phyloP scores from a whole-genome alignment of 2,797 vertebrate species.

The Squalus acanthias region DNA sequence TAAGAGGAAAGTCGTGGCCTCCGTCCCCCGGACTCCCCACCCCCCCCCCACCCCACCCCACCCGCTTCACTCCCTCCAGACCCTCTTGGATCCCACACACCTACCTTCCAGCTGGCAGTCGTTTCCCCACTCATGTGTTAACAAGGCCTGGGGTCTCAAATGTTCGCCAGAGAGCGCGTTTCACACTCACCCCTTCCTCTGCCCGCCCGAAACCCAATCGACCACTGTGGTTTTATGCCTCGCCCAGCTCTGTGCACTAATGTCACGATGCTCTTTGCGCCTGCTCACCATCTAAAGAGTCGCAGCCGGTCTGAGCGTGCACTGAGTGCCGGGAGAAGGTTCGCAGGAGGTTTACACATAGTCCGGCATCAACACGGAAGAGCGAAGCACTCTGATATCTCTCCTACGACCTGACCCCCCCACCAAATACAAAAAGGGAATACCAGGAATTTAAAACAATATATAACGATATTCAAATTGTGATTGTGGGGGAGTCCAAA shows the following conservation, averaged over 20 bases:
- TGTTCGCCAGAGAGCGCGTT: neutral
- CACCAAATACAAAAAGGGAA: neutral
- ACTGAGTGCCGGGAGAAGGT: neutral
- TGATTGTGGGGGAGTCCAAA: neutral
- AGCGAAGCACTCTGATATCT: neutral
- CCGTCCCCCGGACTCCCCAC: neutral
- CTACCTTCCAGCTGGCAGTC: neutral
- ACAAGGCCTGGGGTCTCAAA: neutral
- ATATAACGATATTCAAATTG: neutral
- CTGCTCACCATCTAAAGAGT: neutral
- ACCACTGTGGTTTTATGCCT: neutral
- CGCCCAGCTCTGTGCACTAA: neutral
- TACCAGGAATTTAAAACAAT: neutral
- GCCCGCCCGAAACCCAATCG: neutral
- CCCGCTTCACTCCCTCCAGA: neutral
- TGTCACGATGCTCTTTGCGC: neutral
- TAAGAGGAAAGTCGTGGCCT: neutral
- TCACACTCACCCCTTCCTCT: neutral
- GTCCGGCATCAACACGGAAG: neutral
- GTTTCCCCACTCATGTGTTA: neutral
- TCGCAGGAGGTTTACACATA: neutral
- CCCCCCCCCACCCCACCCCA: neutral
- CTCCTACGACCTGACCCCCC: neutral
- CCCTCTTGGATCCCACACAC: neutral
- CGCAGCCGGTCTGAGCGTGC: too few relatives aligned